Evolutionary conservation across 2,888 invertebrate species (phyloP).

Genomic region (Rhaphigaster nebulosa): DNA sequence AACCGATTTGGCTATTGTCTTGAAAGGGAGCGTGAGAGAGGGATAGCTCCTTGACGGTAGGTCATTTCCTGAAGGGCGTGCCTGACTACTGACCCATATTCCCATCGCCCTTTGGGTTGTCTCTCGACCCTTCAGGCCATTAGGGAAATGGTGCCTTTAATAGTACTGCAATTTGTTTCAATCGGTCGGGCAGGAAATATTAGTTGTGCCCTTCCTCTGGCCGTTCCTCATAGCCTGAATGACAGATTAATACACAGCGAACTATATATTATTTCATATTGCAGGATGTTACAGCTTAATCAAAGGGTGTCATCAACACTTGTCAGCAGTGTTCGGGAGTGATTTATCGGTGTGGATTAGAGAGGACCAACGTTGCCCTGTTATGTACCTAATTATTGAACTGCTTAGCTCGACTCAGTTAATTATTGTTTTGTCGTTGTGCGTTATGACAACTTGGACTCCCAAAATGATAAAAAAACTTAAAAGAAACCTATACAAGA

Average conservation of each 20-base stretch:
- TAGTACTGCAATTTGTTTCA: constrained; percentile 29
- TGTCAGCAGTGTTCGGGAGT: not conserved
- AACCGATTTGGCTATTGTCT: not conserved
- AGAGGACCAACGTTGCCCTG: not conserved
- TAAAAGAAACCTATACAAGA: too few species aligned
- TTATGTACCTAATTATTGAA: not conserved
- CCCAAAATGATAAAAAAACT: too few species aligned
- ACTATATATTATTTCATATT: constrained; percentile 7
- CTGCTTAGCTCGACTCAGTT: not conserved
- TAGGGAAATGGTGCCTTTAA: constrained; percentile 41
- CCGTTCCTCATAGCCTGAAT: not conserved
- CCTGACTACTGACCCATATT: constrained; percentile 43
- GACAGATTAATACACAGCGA: not conserved
- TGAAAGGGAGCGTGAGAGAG: not conserved
- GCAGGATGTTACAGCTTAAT: constrained; percentile 34
- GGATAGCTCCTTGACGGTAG: not conserved
- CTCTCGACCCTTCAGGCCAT: not conserved
- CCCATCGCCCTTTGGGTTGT: not conserved
- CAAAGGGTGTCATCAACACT: not conserved
- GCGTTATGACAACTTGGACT: too few species aligned
- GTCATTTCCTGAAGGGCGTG: constrained; percentile 48
- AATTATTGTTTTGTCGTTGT: not conserved
- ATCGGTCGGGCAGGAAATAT: constrained; percentile 14
- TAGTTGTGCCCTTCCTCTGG: constrained; percentile 17
- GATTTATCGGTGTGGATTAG: not conserved